phyloP scores from a whole-genome alignment of 2,797 vertebrate species.

The Pristis pectinata region DNA sequence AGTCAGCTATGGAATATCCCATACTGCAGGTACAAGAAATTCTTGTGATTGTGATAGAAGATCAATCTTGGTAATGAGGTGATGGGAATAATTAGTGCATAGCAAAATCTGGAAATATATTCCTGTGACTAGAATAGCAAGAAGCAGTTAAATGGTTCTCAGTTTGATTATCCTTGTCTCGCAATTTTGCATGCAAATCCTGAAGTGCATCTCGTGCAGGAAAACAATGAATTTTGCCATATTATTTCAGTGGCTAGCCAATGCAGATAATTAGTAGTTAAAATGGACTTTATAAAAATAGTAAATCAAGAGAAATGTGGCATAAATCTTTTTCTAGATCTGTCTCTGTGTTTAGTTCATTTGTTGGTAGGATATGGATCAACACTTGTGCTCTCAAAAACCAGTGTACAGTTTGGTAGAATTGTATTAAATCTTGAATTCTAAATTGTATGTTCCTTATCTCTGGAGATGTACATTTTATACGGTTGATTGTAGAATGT shows the following conservation, averaged over 20 bases:
- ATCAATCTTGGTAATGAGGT: neutral
- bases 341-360: neutral
- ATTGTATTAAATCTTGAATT: neutral
- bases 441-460: neutral
- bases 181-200: neutral
- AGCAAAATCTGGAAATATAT: neutral
- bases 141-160: neutral
- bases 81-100: neutral
- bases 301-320: neutral
- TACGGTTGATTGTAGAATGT: neutral
- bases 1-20: neutral
- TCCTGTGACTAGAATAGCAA: neutral
- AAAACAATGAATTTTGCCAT: neutral
- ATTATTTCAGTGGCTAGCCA: neutral
- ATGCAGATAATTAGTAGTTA: neutral
- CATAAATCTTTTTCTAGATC: neutral
- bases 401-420: neutral
- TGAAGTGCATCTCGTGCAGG: no score
- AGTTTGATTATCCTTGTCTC: neutral
- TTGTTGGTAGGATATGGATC: neutral
- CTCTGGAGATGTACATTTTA: neutral
- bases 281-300: neutral
- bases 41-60: neutral
- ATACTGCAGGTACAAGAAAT: neutral
- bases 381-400: neutral